Evolutionary conservation across 2,797 vertebrate species (phyloP), one percentile per base, ranked within the genome.

Genomic region (Carcharodon carcharias): DNA sequence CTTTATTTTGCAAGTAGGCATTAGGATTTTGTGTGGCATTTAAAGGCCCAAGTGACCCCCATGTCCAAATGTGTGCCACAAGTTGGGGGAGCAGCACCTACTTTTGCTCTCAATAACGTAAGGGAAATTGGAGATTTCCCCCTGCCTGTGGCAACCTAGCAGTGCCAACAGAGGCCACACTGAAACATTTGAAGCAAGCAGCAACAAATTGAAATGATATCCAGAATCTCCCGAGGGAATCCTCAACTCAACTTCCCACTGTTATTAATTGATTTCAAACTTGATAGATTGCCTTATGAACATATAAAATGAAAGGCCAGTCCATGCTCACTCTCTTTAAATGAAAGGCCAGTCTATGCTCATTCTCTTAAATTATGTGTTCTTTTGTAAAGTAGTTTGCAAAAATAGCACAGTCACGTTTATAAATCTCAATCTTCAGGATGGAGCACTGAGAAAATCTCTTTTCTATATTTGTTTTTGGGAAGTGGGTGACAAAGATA

Each of bases 181-280:
- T 93, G 63, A n/a, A 9, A 93, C 63, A 67, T 93, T 63, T 45
- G 63, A 65, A 8, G 21, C 45, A 93, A 93, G 45, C 18, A 3
- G 91, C 61, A 93, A 21, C 91, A 93, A 93, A 93, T 65, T 93
- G 31, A 93, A 93, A 93, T 93, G 91, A 93, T 93, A 65, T 45
- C 40, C 7, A 45, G 63, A 93, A 93, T 12, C n/a, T 93, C 91
- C 91, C 11, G n/a, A 93, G 63, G 91, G 91, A 93, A 93, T 93
- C n/a, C n/a, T 67, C 91, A 65, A 67, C 91, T 93, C 91, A 93
- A 93, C 63, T 93, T 93, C 91, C 91, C 3, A 9, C n/a, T 65
- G 91, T 67, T 93, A 93, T 93, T 93, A 93, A 93, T 93, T 93
- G 91, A 93, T 65, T 93, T 40, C 63, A 65, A 93, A 93, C 91